Conservation (phyloP, 2,113 vertebrate genomes). For the Ciconia maguari region DNA sequence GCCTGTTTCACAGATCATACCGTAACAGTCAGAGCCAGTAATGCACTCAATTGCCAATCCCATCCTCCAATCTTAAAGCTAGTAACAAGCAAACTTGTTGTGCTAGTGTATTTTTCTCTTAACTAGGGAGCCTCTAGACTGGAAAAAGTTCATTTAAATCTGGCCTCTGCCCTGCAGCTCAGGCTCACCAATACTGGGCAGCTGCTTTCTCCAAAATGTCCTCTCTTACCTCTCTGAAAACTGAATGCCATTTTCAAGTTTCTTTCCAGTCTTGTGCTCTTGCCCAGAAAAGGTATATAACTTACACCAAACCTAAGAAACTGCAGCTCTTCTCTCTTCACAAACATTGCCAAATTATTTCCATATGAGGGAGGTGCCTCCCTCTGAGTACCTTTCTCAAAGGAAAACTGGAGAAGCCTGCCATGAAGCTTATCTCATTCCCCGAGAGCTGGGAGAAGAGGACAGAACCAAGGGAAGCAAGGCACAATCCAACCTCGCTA, state of each 20-base stretch:
- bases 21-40: neutral
- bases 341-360: neutral
- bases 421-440: neutral
- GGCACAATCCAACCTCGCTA: neutral
- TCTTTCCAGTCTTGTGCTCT: neutral
- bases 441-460: neutral
- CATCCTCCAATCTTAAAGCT: neutral
- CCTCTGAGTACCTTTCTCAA: neutral
- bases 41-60: neutral
- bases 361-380: neutral
- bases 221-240: neutral
- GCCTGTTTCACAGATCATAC: neutral
- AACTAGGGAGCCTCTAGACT: neutral
- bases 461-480: neutral
- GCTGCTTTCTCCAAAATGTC: neutral
- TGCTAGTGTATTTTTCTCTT: neutral
- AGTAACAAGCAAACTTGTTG: neutral
- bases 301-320: neutral
- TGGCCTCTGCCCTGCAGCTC: neutral
- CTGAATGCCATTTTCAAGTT: neutral
- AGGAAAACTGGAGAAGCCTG: neutral
- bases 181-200: neutral
- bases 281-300: neutral
- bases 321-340: neutral
- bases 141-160: neutral